phyloP scores from a whole-genome alignment of 2,113 vertebrate genomes.

The Bothrops jararaca region DNA sequence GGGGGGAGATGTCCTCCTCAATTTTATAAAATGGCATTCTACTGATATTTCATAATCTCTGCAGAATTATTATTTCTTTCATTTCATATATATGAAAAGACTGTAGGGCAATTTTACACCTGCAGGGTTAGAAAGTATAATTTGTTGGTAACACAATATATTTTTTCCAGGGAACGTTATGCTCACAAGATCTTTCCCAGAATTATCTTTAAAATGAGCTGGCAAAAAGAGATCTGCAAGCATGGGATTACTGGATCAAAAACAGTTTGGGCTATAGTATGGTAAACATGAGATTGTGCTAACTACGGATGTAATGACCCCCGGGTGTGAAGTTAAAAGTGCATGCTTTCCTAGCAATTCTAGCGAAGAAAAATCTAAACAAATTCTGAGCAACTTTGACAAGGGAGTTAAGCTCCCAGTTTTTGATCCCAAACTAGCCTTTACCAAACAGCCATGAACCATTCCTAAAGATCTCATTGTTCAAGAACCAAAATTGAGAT shows the following conservation, averaged over 20 bases:
- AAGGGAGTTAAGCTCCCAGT: neutral
- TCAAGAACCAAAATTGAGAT: neutral
- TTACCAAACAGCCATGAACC: neutral
- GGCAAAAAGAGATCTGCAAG: neutral
- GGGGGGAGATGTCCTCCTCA: neutral
- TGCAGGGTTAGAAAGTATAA: neutral
- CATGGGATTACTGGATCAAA: neutral
- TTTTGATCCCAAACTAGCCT: neutral
- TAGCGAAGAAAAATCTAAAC: neutral
- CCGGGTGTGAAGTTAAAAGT: neutral
- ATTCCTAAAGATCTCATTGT: neutral
- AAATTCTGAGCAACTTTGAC: neutral
- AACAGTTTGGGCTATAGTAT: neutral
- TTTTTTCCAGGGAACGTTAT: constrained; percentile 8
- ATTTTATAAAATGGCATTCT: constrained; percentile 26
- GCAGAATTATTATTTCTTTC: constrained; percentile 39
- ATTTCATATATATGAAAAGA: constrained; percentile 11
- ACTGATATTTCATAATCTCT: constrained; percentile 32
- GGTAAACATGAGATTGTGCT: neutral
- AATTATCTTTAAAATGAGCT: neutral
- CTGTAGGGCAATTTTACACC: neutral
- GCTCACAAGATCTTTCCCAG: neutral
- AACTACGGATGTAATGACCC: neutral
- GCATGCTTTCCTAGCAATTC: neutral
- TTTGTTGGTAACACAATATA: constrained; percentile 4